Evolutionary conservation across 2,888 invertebrate genomes (phyloP).

Genomic region (Sinelater perroti): DNA sequence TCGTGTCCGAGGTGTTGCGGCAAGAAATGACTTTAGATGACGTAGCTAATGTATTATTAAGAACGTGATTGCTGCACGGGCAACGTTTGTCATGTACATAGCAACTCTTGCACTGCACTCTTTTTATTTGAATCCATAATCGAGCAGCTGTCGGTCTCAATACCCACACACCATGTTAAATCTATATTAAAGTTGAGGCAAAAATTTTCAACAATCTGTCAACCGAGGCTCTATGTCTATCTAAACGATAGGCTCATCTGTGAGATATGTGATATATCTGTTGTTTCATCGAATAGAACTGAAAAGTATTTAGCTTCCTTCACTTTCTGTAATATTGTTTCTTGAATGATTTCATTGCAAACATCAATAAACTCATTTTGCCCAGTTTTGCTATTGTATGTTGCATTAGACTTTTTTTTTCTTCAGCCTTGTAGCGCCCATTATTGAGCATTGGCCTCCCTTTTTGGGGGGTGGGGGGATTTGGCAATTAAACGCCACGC

Average conservation of each 20-base stretch:
- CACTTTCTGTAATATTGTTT: neutral
- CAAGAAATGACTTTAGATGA: slow-evolving; percentile 42
- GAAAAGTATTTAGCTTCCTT: too few species aligned
- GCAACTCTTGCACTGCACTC: slow-evolving; percentile 4
- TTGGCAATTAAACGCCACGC: too few species aligned
- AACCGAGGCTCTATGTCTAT: too few species aligned
- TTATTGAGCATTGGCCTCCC: too few species aligned
- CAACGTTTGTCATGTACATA: slow-evolving; percentile 41
- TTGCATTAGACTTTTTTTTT: too few species aligned
- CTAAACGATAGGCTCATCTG: too few species aligned
- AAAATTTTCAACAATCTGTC: neutral
- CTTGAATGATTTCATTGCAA: neutral
- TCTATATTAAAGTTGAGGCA: neutral
- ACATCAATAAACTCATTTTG: neutral
- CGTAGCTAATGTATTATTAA: slow-evolving; percentile 46
- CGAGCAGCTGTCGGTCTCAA: neutral
- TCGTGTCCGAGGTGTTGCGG: slow-evolving; percentile 41
- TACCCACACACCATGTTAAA: neutral
- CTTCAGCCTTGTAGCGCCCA: too few species aligned
- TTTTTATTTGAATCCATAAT: neutral
- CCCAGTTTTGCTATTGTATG: too few species aligned
- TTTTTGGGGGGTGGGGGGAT: too few species aligned
- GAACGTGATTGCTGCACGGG: slow-evolving; percentile 46
- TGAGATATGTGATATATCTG: too few species aligned
- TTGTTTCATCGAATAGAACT: too few species aligned